A percentile compares a stretch with the other conserved stretches of the same genome.
These are phyloP conservation scores for Chiloscyllium punctatum DNA, from an alignment of 2,797 vertebrate species.

Conservation along the genomic window DNA sequence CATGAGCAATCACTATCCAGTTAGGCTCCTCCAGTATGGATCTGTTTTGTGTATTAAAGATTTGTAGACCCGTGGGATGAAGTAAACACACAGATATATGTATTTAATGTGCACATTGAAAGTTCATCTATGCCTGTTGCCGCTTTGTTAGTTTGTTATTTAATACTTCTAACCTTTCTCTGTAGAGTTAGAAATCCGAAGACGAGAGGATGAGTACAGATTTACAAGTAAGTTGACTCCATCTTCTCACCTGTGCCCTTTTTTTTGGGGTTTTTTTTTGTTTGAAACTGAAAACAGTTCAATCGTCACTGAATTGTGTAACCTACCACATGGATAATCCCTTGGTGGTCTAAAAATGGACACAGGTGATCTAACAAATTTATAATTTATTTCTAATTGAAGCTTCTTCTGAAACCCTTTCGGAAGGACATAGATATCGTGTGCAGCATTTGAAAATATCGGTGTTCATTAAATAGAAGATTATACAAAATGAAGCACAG, in stretches of 20 bases:
- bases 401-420: neutral
- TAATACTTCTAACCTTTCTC: conserved; percentile 74
- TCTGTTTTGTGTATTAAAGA: neutral
- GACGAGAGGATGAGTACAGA: conserved; percentile 99
- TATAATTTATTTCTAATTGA: neutral
- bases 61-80: neutral
- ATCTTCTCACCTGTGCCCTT: conserved; percentile 51
- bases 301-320: conserved; percentile 21
- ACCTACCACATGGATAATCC: neutral
- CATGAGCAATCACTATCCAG: neutral
- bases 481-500: neutral
- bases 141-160: conserved; percentile 34
- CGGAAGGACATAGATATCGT: neutral
- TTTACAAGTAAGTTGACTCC: conserved; percentile 91
- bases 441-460: neutral
- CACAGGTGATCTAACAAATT: conserved; percentile 16
- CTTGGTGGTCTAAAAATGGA: conserved; percentile 25
- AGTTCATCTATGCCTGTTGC: conserved; percentile 1
- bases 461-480: neutral
- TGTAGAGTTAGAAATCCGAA: conserved; percentile 98
- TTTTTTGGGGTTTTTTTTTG: neutral
- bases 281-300: conserved; percentile 17
- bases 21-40: neutral
- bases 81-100: neutral
- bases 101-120: neutral